Conservation (phyloP, 92 coral and sea anemone species). For the Phenganax marumi region DNA sequence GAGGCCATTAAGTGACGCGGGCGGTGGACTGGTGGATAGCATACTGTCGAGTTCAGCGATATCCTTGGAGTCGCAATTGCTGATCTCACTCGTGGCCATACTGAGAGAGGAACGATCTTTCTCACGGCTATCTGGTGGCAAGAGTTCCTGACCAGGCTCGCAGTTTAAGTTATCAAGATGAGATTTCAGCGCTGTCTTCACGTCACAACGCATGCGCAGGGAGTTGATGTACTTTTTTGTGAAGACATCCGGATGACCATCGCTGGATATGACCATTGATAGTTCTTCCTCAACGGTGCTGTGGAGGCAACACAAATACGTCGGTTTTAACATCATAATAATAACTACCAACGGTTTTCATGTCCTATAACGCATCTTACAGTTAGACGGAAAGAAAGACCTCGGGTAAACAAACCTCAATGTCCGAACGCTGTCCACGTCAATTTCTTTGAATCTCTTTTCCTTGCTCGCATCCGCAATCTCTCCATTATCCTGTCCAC, state of each 20-base stretch:
- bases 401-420: not conserved
- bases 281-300: constrained; percentile 21
- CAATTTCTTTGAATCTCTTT: constrained; percentile 17
- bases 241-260: not conserved
- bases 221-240: constrained; percentile 38
- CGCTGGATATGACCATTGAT: not conserved
- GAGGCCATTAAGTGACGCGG: not conserved
- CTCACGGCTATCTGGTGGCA: not conserved
- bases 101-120: constrained; percentile 19
- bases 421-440: not conserved
- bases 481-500: constrained; percentile 24
- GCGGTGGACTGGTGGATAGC: constrained; percentile 17
- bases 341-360: no score
- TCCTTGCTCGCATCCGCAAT: not conserved
- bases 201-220: constrained; percentile 25
- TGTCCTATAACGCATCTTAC: not conserved
- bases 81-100: constrained; percentile 36
- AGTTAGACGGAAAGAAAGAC: not conserved
- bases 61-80: constrained; percentile 47
- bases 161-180: constrained; percentile 18
- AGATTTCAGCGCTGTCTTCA: constrained; percentile 24
- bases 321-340: not conserved
- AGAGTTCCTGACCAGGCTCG: not conserved
- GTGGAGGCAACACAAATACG: not conserved
- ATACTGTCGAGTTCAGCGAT: constrained; percentile 47